Evolutionary conservation across 2,797 vertebrate genomes (phyloP).

Genomic region (Cyclura pinguis): DNA sequence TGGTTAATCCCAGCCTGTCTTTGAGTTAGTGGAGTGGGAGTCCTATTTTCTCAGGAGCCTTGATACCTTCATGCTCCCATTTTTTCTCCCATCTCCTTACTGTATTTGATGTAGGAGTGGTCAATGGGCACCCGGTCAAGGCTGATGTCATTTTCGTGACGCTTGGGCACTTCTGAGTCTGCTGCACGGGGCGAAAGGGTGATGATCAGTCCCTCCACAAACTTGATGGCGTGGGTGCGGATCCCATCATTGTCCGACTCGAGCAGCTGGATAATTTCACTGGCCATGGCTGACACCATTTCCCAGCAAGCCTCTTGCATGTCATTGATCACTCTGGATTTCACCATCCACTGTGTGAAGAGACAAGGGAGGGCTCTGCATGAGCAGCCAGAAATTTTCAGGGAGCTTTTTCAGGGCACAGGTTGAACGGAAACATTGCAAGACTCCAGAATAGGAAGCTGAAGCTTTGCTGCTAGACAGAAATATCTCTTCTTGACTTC

Average conservation of each 20-base stretch:
- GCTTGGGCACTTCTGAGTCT: conserved; percentile 90
- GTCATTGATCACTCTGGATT: conserved; percentile 85
- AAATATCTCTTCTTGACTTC: no score
- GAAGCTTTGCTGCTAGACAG: neutral
- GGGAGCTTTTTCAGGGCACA: neutral
- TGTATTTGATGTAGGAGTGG: conserved; percentile 90
- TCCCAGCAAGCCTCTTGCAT: conserved; percentile 96
- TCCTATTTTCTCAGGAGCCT: no score
- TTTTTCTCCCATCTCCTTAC: conserved; percentile 72
- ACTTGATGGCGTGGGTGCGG: conserved; percentile 96
- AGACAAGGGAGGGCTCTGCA: neutral
- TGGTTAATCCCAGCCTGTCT: neutral
- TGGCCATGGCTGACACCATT: conserved; percentile 92
- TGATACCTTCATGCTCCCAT: neutral
- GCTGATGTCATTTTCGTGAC: conserved; percentile 92
- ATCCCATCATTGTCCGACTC: conserved; percentile 96
- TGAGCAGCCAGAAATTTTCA: neutral
- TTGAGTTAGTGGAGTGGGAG: no score
- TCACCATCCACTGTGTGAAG: conserved; percentile 89
- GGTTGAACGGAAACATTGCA: no score
- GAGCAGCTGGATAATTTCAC: conserved; percentile 87
- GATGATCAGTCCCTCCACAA: conserved; percentile 94
- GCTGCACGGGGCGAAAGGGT: conserved; percentile 88
- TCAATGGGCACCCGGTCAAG: conserved; percentile 92
- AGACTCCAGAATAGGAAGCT: neutral